A percentile compares a stretch with the other conserved stretches of the same genome.
phyloP scores from a whole-genome alignment of 37 sponge, comb jelly and placozoan genomes.

The Agelas oroides region DNA sequence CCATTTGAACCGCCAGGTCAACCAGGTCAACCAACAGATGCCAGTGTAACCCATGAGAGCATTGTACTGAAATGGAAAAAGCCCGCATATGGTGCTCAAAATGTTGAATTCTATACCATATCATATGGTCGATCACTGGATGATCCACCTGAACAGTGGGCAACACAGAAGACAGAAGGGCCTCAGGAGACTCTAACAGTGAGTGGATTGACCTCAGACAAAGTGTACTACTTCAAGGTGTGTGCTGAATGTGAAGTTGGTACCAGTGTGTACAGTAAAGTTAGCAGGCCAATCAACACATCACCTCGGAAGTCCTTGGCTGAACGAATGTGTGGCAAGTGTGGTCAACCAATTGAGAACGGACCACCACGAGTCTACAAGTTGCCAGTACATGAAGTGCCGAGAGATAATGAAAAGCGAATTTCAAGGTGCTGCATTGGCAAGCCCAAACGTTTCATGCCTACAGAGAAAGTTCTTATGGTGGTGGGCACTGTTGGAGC shows the following conservation, averaged over 20 bases:
- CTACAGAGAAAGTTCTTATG: constrained; percentile 63
- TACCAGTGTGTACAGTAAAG: neutral
- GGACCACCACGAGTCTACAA: neutral
- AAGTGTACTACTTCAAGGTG: constrained; percentile 1
- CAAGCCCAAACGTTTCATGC: neutral
- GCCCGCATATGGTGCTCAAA: constrained; percentile 12
- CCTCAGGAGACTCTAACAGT: neutral
- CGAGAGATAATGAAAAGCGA: neutral
- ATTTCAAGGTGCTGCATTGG: neutral
- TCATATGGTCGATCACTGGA: neutral
- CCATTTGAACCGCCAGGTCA: no score
- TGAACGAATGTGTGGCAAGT: neutral
- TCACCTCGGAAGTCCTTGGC: neutral
- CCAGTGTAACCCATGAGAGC: neutral
- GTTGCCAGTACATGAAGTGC: neutral
- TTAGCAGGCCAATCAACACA: neutral
- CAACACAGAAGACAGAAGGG: neutral
- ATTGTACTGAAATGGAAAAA: neutral
- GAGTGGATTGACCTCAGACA: neutral
- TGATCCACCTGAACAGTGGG: constrained; percentile 22
- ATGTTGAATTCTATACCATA: neutral
- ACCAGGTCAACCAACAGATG: no score
- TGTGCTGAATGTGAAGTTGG: constrained; percentile 25
- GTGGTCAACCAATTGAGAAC: neutral
- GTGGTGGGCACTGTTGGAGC: constrained; percentile 77